Base-by-base conservation (phyloP, 2,797 vertebrate genomes). In the Lateolabrax maculatus region DNA sequence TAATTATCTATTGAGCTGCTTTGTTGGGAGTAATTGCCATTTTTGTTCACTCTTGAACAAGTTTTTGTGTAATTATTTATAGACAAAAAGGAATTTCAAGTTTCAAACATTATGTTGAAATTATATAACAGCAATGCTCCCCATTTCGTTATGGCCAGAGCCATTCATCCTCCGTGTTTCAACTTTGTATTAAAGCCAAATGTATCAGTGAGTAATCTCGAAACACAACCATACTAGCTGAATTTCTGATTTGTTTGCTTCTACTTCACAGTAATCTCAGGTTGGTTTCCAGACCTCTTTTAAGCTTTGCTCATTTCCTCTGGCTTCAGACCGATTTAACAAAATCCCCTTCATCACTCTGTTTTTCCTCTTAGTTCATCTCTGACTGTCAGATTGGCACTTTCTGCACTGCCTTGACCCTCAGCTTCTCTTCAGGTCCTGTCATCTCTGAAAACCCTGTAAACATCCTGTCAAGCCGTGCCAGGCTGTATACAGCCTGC, bases 391-490 rank as follows among this genome's bases (percentile, higher is more conserved):
- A 34, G 31, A 6, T 3, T 60, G 61, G 75, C 77, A 72, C 49
- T 77, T 39, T 56, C 69, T 53, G 46, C 49, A 10, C 68, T 49
- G 69, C 65, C 43, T 85, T 31, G 27, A 52, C 41, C 8, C 18
- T 61, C 39, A 76, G 78, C 58, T 36, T 73, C 63, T 80, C 49
- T 19, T 63, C 11, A 62, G 80, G 75, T 84, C 61, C 73, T 55
- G 46, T 80, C 73, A 65, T 63, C 67, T 64, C 52, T 75, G 39
- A 81, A 77, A 83, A 57, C 51, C 65, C 67, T 64, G 63, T 69
- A 81, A 87, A 81, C 71, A 78, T 77, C 6, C 73, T 78, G 71
- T 87, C 66, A 79, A 78, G 69, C 43, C 2, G 21, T 63, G 73
- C 75, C 73, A 61, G 72, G 51, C 55, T 51, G 56, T 58, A 77